Percentiles rank a stretch among this genome's conserved stretches.
phyloP scores from a whole-genome alignment of 2,888 invertebrate species.

The Lycophotia porphyrea region DNA sequence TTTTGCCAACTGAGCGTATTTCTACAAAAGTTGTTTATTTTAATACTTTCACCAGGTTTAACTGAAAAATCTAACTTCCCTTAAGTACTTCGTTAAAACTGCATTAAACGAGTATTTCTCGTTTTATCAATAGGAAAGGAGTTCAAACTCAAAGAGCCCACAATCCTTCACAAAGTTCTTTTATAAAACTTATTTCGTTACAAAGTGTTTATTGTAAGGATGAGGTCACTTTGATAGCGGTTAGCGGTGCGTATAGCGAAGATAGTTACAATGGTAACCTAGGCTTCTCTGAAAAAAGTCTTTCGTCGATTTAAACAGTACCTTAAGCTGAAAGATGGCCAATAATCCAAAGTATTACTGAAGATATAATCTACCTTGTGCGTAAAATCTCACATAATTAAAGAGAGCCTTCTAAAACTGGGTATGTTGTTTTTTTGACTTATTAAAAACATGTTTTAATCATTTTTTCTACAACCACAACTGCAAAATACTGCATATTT shows the following conservation, averaged over 20 bases:
- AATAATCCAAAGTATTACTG: too few species aligned
- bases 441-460: too few species aligned
- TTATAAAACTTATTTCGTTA: conserved; percentile 78
- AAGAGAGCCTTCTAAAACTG: background rate
- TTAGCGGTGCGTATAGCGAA: background rate
- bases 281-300: too few species aligned
- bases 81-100: conserved; percentile 73
- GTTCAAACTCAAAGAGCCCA: conserved; percentile 78
- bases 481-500: background rate
- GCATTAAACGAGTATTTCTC: conserved; percentile 72
- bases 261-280: background rate
- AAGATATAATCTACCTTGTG: background rate
- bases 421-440: too few species aligned
- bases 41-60: background rate
- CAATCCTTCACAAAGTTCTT: conserved; percentile 79
- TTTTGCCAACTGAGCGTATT: background rate
- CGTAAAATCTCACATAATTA: background rate
- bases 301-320: too few species aligned
- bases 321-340: too few species aligned
- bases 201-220: conserved; percentile 67
- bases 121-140: conserved; percentile 69
- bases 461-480: background rate
- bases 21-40: background rate
- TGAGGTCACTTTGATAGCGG: conserved; percentile 30
- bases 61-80: conserved; percentile 21